These are phyloP conservation scores for Nomada ruficornis DNA, from an alignment of 2,888 invertebrate genomes.

Conservation along the genomic window DNA sequence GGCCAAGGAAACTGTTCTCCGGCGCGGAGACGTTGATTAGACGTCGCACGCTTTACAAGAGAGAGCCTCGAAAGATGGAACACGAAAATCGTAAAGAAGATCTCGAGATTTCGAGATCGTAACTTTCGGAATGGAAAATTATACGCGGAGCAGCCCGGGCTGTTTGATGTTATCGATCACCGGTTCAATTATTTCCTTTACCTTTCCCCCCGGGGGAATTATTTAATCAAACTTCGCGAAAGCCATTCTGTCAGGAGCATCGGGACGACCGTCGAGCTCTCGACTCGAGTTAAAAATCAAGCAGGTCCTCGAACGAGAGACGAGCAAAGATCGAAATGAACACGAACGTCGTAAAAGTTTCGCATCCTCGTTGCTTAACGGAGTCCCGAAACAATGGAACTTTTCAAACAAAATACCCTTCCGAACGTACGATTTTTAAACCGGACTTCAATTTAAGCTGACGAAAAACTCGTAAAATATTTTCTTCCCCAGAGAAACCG, in stretches of 20 bases:
- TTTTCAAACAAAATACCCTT: no score
- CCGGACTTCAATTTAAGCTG: no score
- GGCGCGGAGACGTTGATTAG: no score
- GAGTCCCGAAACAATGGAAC: no score
- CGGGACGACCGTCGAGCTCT: not conserved
- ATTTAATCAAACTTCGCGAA: slow-evolving; percentile 41
- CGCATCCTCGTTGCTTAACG: no score
- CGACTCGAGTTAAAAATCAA: not conserved
- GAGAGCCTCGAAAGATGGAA: not conserved
- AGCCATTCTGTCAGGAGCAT: not conserved
- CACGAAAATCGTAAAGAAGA: not conserved
- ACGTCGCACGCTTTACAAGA: not conserved
- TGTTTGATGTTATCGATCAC: slow-evolving; percentile 25
- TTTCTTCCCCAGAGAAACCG: not conserved
- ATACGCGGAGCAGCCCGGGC: slow-evolving; percentile 1
- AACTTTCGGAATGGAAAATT: slow-evolving; percentile 27
- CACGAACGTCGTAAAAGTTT: no score
- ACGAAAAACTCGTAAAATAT: not conserved
- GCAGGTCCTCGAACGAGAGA: not conserved
- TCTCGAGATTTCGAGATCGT: slow-evolving; percentile 10
- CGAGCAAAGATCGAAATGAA: no score
- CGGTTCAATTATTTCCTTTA: not conserved
- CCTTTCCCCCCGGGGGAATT: not conserved
- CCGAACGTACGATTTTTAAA: no score
- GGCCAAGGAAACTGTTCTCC: no score